Base-by-base conservation (phyloP, 2,113 vertebrate genomes). In the Callocephalon fimbriatum region DNA sequence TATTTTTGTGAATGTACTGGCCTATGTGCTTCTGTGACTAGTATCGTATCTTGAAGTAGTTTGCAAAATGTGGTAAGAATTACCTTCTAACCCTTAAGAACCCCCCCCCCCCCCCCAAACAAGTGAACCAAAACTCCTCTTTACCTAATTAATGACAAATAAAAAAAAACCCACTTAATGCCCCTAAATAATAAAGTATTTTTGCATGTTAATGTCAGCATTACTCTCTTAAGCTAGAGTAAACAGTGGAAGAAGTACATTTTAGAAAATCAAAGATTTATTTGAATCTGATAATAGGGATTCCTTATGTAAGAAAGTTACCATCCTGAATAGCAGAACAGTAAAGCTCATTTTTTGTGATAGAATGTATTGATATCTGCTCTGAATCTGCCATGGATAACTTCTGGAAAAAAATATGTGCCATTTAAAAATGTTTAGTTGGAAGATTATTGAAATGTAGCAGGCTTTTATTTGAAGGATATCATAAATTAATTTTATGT, bases 391-490 rank as follows among this genome's bases (percentile, higher is more conserved):
- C 56, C 67, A 21, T 38, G 48, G 67, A 15, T 83, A 83, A 53
- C 58, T 93, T 80, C 48, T 73, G 62, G 45, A 29, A 76, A 91
- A 81, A 86, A 80, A 40, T 15, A 35, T 11, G 29, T 40, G 22
- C 22, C 13, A 53, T 53, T 77, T 91, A 81, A 80, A 93, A 81
- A 54, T 74, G 35, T 87, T 54, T 78, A 78, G 35, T 84, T 85
- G 80, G 47, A 84, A 81, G 54, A 53, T 78, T 71, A 78, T 78
- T 93, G 77, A 94, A 95, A 91, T 48, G 26, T 67, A 37, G 27
- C 50, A 87, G 61, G 26, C 45, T 74, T 89, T 77, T 87, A 53
- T 81, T 89, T 94, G 40, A 91, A 74, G 42, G 47, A 35, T 91
- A 45, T 84, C 6, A 61, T 68, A 80, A 70, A 89, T 91, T 89